A percentile compares a stretch with the other conserved stretches of the same genome.
Evolutionary conservation across 2,113 vertebrate species (phyloP).

Genomic region (Centropus unirufus): DNA sequence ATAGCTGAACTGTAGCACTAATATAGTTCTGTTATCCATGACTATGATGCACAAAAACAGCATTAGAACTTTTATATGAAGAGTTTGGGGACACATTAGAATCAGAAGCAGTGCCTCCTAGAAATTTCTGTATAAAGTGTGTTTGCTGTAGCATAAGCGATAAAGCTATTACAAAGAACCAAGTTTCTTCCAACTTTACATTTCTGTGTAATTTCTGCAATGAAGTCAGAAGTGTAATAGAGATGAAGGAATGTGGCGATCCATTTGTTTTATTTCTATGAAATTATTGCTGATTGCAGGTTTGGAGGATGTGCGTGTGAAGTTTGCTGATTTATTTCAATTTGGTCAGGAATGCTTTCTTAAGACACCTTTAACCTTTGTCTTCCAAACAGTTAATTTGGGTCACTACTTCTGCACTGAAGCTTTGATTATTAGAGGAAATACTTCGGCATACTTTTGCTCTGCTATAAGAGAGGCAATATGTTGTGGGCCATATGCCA

Average conservation of each 20-base stretch:
- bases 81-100: neutral
- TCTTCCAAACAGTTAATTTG: conserved; percentile 57
- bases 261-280: conserved; percentile 71
- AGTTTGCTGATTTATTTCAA: conserved; percentile 59
- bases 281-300: conserved; percentile 73
- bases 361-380: conserved; percentile 68
- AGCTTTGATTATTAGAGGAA: conserved; percentile 68
- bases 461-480: conserved; percentile 65
- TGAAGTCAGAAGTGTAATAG: conserved; percentile 69
- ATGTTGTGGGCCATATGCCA: conserved; percentile 62
- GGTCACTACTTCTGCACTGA: conserved; percentile 62
- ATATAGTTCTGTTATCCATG: neutral
- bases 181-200: conserved; percentile 74
- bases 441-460: conserved; percentile 66
- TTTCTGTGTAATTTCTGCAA: conserved; percentile 69
- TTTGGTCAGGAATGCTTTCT: conserved; percentile 67
- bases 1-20: neutral
- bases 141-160: conserved; percentile 45
- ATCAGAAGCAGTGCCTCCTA: conserved; percentile 13
- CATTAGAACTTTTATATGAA: neutral
- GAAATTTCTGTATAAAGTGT: neutral
- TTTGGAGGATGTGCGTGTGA: conserved; percentile 57
- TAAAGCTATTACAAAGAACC: conserved; percentile 61
- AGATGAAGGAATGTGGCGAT: conserved; percentile 70
- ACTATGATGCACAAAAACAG: neutral